phyloP scores from a whole-genome alignment of 2,888 invertebrate genomes.

The Argynnis bischoffii region DNA sequence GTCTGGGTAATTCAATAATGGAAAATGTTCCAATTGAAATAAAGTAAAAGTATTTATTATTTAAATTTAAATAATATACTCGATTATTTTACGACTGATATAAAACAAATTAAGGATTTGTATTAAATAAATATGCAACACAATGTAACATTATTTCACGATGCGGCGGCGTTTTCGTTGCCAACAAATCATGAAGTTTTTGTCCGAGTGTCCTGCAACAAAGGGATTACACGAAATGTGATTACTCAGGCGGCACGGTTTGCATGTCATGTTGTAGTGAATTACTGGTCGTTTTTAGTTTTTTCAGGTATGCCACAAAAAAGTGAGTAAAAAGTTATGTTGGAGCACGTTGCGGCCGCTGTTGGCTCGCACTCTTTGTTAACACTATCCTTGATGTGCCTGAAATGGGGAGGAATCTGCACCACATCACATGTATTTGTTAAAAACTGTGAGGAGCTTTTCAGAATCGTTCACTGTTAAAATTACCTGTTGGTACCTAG shows the following conservation, averaged over 20 bases:
- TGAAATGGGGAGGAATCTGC: conserved; percentile 39
- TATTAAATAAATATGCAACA: background rate
- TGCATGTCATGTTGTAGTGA: conserved; percentile 71
- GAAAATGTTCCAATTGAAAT: conserved; percentile 27
- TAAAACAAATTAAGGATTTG: background rate
- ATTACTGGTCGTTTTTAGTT: conserved; percentile 56
- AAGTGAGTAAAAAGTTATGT: conserved; percentile 66
- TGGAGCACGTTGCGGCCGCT: conserved; percentile 54
- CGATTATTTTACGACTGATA: background rate
- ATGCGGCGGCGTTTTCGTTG: conserved; percentile 36
- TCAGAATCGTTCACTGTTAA: conserved; percentile 34
- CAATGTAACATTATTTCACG: conserved; percentile 15
- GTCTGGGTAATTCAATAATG: conserved; percentile 29
- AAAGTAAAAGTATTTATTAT: conserved; percentile 18
- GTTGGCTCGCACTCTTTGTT: conserved; percentile 66
- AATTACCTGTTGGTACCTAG: conserved; percentile 31
- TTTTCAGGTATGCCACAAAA: conserved; percentile 67
- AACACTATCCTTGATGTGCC: conserved; percentile 49
- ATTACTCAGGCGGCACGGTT: conserved; percentile 70
- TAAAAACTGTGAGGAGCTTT: conserved; percentile 40
- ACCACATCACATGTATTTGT: conserved; percentile 36
- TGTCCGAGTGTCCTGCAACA: conserved; percentile 60
- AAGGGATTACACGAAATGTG: conserved; percentile 75
- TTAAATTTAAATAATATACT: background rate
- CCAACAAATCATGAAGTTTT: conserved; percentile 65